Conservation (phyloP, 2,113 vertebrate genomes). For the Megaceryle maxima region DNA sequence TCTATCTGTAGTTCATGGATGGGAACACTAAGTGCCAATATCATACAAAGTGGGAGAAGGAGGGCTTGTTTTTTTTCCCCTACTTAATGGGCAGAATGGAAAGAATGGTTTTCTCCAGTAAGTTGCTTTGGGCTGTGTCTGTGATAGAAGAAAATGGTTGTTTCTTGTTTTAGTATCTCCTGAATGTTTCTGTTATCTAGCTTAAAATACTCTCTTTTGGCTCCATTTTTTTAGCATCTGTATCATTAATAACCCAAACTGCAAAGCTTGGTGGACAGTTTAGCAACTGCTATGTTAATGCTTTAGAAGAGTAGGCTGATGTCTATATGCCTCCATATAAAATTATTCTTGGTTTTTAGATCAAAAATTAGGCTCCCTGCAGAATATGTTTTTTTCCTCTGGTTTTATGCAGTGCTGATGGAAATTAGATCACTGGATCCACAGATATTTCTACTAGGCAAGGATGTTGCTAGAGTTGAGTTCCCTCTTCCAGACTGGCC, state of each 20-base stretch:
- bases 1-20: accelerated
- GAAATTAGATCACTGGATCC: not conserved
- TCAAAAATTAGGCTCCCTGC: not conserved
- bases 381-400: not conserved
- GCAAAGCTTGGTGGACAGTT: not conserved
- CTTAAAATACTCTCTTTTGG: not conserved
- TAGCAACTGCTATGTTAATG: not conserved
- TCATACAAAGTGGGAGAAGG: not conserved
- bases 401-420: not conserved
- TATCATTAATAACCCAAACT: not conserved
- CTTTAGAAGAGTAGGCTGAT: not conserved
- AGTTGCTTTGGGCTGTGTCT: not conserved
- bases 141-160: not conserved
- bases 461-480: not conserved
- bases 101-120: not conserved
- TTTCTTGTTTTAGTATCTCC: not conserved
- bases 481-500: not conserved
- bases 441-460: not conserved
- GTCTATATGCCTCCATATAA: not conserved
- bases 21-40: not conserved
- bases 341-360: not conserved
- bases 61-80: not conserved
- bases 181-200: not conserved
- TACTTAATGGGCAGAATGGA: not conserved
- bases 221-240: not conserved